Conservation (phyloP, 2,797 vertebrate species). For the Scarus forsteni region DNA sequence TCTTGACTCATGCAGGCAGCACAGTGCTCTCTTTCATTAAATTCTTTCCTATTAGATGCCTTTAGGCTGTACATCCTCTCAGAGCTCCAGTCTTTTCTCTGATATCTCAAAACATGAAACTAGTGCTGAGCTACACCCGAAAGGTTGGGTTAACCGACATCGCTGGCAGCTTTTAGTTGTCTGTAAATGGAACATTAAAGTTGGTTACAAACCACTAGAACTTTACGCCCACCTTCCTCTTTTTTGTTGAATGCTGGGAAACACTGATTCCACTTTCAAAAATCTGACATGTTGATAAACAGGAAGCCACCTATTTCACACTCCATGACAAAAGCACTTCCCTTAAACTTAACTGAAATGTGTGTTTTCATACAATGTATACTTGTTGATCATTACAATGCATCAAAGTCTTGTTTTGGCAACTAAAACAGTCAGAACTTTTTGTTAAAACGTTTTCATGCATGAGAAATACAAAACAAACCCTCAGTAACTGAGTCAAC, state of each 20-base stretch:
- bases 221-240: not conserved
- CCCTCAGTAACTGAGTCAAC: not conserved
- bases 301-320: too few relatives aligned
- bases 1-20: constrained; percentile 15
- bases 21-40: constrained; percentile 48
- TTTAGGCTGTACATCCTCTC: constrained; percentile 20
- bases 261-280: not conserved
- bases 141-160: not conserved
- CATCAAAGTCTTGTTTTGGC: too few relatives aligned
- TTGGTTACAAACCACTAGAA: not conserved
- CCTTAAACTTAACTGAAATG: too few relatives aligned
- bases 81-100: constrained; percentile 11
- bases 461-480: not conserved
- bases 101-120: constrained; percentile 18
- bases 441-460: not conserved
- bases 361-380: too few relatives aligned
- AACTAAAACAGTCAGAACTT: too few relatives aligned
- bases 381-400: too few relatives aligned
- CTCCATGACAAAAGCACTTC: too few relatives aligned
- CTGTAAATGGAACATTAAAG: not conserved
- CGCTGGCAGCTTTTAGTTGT: not conserved
- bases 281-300: not conserved
- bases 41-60: constrained; percentile 39
- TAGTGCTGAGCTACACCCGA: not conserved
- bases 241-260: not conserved